Percentiles rank a stretch among this genome's conserved stretches.
Evolutionary conservation across 2,113 vertebrate genomes (phyloP).

Genomic region (Stigmatopora argus): DNA sequence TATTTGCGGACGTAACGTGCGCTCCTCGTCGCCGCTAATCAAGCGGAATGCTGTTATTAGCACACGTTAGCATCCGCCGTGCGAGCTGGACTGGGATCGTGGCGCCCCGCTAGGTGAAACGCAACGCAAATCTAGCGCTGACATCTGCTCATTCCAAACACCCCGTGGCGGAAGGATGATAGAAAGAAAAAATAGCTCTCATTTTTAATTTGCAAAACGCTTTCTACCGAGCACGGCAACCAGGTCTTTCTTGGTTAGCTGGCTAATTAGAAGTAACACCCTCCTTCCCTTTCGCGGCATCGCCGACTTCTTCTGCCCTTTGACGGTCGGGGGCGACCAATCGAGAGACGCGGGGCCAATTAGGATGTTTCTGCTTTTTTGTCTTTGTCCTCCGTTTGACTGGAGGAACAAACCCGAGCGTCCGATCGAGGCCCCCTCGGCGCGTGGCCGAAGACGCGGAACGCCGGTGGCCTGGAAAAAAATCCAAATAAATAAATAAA

Average conservation of each 20-base stretch:
- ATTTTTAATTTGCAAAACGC: conserved; percentile 24
- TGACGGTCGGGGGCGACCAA: not conserved
- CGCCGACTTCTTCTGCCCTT: not conserved
- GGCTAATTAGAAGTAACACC: conserved; percentile 31
- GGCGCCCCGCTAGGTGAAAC: conserved; percentile 22
- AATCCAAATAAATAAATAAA: too few species aligned
- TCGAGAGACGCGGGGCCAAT: conserved; percentile 17
- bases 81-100: conserved; percentile 1
- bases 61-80: not conserved
- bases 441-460: not conserved
- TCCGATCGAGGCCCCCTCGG: too few species aligned
- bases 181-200: conserved; percentile 17
- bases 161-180: conserved; percentile 9
- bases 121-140: conserved; percentile 38
- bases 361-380: not conserved
- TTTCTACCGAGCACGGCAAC: conserved; percentile 22
- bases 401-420: not conserved
- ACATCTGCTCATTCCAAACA: conserved; percentile 58
- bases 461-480: too few species aligned
- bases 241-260: conserved; percentile 16
- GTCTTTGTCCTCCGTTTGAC: conserved; percentile 2
- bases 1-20: not conserved
- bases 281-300: not conserved
- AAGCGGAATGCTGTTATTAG: not conserved
- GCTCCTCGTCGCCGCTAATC: not conserved